Percentiles rank a stretch among this genome's conserved stretches.
Evolutionary conservation across 2,797 vertebrate genomes (phyloP).

Genomic region (Cercopithecus diana): DNA sequence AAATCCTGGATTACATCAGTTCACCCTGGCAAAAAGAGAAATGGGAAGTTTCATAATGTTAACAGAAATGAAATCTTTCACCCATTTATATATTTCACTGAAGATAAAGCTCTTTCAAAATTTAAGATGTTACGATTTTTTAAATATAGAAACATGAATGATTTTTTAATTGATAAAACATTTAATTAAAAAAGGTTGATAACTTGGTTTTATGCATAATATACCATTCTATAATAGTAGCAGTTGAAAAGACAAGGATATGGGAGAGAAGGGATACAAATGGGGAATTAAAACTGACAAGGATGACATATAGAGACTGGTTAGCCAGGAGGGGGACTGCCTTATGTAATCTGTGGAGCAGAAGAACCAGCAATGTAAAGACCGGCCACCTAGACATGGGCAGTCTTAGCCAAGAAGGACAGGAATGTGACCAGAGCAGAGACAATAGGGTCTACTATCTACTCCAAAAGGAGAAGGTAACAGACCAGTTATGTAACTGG

Average conservation of each 20-base stretch:
- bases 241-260: background rate
- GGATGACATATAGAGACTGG: background rate
- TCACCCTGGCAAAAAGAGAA: constrained; percentile 65
- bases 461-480: background rate
- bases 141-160: background rate
- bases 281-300: background rate
- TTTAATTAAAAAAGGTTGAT: constrained; percentile 19
- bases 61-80: constrained; percentile 49
- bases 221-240: background rate
- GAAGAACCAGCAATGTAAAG: background rate
- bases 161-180: background rate
- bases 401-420: background rate
- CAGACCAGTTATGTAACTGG: background rate
- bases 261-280: background rate
- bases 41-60: constrained; percentile 8
- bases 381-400: background rate
- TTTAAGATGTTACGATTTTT: background rate
- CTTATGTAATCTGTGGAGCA: background rate
- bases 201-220: background rate
- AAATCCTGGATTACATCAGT: constrained; percentile 54
- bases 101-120: constrained; percentile 29
- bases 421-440: background rate
- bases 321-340: background rate
- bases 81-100: constrained; percentile 36
- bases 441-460: background rate